Evolutionary conservation across 2,113 vertebrate species (phyloP).

Genomic region (Emberiza fucata): DNA sequence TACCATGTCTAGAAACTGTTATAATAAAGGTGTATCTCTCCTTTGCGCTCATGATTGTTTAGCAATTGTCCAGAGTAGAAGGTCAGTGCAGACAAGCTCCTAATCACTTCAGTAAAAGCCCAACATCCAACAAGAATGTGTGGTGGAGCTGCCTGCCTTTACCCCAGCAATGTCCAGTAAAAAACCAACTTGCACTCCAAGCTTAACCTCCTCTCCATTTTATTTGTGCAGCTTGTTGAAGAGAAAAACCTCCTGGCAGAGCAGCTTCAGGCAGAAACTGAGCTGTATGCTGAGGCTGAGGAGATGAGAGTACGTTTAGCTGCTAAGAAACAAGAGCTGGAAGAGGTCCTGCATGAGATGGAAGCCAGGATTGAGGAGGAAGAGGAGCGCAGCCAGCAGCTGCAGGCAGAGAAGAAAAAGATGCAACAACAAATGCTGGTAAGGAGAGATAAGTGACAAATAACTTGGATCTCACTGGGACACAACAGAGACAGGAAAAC

Average conservation of each 20-base stretch:
- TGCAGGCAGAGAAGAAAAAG: slow-evolving; percentile 89
- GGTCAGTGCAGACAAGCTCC: not conserved
- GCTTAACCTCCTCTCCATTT: not conserved
- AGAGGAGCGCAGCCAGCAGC: slow-evolving; percentile 80
- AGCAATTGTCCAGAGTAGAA: not conserved
- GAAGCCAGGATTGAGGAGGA: slow-evolving; percentile 92
- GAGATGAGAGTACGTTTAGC: slow-evolving; percentile 89
- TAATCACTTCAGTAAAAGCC: not conserved
- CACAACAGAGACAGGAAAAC: not conserved
- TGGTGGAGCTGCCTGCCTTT: not conserved
- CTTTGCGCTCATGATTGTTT: not conserved
- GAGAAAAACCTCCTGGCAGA: slow-evolving; percentile 85
- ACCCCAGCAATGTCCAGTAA: not conserved
- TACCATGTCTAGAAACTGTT: not conserved
- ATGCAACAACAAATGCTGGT: slow-evolving; percentile 93
- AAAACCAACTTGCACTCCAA: not conserved
- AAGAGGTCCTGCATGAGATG: slow-evolving; percentile 95
- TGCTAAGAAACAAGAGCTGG: slow-evolving; percentile 91
- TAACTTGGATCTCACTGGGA: not conserved
- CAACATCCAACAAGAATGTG: not conserved
- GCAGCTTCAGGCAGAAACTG: slow-evolving; percentile 88
- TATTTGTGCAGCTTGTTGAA: slow-evolving; percentile 77
- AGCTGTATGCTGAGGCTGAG: slow-evolving; percentile 87
- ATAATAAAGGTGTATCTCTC: not conserved
- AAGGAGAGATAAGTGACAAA: not conserved